A percentile compares a stretch with the other conserved stretches of the same genome.
Evolutionary conservation across 1,140 invertebrate species (phyloP).

Genomic region (Manduca sexta): DNA sequence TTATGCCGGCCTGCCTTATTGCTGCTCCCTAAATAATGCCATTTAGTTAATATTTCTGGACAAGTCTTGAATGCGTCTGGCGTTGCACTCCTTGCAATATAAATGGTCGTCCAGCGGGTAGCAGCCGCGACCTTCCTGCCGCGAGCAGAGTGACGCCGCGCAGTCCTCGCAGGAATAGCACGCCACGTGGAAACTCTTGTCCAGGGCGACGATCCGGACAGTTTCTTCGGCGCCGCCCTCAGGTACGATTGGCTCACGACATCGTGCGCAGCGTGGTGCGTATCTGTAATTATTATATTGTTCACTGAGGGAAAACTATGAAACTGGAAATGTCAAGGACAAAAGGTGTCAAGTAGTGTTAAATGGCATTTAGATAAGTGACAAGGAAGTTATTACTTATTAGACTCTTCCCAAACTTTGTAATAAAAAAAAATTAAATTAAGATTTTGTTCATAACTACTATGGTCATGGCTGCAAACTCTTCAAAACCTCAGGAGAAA

Average conservation of each 20-base stretch:
- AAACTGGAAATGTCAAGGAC: no score
- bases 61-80: conserved; percentile 87
- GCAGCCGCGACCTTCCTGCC: conserved; percentile 95
- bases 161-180: conserved; percentile 99
- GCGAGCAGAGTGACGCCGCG: conserved; percentile 90
- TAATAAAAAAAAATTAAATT: no score
- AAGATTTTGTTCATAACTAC: no score
- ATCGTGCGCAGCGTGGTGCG: conserved; percentile 96
- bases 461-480: no score
- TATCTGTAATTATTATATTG: conserved; percentile 72
- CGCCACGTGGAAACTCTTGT: conserved; percentile 96
- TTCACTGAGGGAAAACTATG: neutral
- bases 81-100: conserved; percentile 96
- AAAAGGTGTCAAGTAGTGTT: no score
- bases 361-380: no score
- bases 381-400: no score
- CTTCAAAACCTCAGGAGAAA: no score
- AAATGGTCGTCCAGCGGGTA: conserved; percentile 97
- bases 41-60: conserved; percentile 81
- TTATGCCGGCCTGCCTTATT: no score
- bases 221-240: conserved; percentile 96
- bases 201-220: conserved; percentile 96
- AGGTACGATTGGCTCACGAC: conserved; percentile 95
- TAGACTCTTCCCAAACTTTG: no score
- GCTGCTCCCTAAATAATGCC: neutral